Percentiles rank a stretch among this genome's conserved stretches.
Evolutionary conservation across 1,140 invertebrate genomes (phyloP).

Genomic region (Drosophila murphyi): DNA sequence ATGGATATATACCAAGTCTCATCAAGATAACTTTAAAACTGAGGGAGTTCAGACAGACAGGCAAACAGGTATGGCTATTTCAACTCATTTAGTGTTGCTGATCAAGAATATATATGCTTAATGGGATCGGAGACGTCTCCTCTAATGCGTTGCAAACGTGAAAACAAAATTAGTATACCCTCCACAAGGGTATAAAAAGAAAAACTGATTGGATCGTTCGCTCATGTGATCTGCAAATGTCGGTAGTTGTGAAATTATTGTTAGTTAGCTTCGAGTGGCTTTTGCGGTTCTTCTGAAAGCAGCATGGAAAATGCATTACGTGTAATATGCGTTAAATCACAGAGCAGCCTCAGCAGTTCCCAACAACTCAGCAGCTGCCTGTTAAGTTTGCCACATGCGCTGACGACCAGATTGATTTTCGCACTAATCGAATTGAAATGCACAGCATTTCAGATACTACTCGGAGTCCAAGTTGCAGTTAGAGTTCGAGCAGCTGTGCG

Average conservation of each 20-base stretch:
- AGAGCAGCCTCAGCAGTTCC: slow-evolving; percentile 17
- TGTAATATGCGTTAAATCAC: slow-evolving; percentile 78
- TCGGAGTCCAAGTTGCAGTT: neutral
- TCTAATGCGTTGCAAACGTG: too few species aligned
- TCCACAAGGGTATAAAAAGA: slow-evolving; percentile 23
- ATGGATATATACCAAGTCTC: too few species aligned
- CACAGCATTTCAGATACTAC: slow-evolving; percentile 29
- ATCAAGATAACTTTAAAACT: too few species aligned
- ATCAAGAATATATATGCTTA: too few species aligned
- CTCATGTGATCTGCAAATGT: slow-evolving; percentile 32
- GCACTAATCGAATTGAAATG: slow-evolving; percentile 54
- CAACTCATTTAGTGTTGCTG: too few species aligned
- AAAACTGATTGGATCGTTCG: slow-evolving; percentile 52
- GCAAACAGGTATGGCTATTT: too few species aligned
- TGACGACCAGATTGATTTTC: slow-evolving; percentile 48
- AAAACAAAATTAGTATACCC: too few species aligned
- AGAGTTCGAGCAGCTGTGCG: slow-evolving; percentile 29
- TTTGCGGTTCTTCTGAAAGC: slow-evolving; percentile 60
- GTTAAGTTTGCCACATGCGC: slow-evolving; percentile 46
- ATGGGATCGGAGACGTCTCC: too few species aligned
- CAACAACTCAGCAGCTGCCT: slow-evolving; percentile 14
- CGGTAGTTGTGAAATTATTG: slow-evolving; percentile 35
- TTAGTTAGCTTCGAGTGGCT: slow-evolving; percentile 38
- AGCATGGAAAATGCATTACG: slow-evolving; percentile 77
- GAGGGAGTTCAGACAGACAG: too few species aligned